A percentile compares a stretch with the other conserved stretches of the same genome.
phyloP scores from a whole-genome alignment of 1,140 invertebrate species.

The Zophobas atratus region DNA sequence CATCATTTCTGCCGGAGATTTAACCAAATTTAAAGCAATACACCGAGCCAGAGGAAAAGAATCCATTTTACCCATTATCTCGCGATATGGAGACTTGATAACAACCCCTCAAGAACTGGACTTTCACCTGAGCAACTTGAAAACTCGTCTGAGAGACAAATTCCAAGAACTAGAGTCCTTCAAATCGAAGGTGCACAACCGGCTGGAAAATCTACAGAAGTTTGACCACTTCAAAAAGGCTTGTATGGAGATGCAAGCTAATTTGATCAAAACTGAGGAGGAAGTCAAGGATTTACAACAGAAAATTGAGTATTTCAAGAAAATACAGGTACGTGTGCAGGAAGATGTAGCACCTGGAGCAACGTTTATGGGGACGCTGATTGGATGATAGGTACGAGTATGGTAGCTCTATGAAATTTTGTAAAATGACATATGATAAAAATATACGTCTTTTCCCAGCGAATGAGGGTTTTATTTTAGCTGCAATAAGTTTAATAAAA shows the following conservation, averaged over 20 bases:
- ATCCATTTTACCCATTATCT: conserved; percentile 56
- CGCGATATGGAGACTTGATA: conserved; percentile 58
- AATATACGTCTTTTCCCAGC: too few relatives aligned
- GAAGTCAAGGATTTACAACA: conserved; percentile 57
- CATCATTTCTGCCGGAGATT: conserved; percentile 52
- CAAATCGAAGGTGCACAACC: conserved; percentile 44
- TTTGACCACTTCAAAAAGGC: conserved; percentile 48
- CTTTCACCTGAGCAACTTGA: conserved; percentile 58
- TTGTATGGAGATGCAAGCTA: conserved; percentile 55
- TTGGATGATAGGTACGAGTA: not conserved
- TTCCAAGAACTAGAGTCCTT: conserved; percentile 21
- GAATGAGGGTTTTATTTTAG: too few relatives aligned
- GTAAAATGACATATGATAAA: not conserved
- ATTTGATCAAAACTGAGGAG: conserved; percentile 56
- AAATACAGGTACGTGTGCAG: conserved; percentile 53
- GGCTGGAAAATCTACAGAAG: conserved; percentile 26
- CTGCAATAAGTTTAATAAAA: too few relatives aligned
- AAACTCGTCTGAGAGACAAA: conserved; percentile 60
- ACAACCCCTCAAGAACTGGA: conserved; percentile 59
- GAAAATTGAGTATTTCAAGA: conserved; percentile 60
- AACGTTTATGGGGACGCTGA: conserved; percentile 1
- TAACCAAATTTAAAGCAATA: conserved; percentile 55
- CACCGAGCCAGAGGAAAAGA: conserved; percentile 44
- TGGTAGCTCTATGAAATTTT: not conserved
- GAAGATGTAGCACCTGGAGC: conserved; percentile 38